Conservation (phyloP, 2,888 invertebrate species). For the Empis stercorea region DNA sequence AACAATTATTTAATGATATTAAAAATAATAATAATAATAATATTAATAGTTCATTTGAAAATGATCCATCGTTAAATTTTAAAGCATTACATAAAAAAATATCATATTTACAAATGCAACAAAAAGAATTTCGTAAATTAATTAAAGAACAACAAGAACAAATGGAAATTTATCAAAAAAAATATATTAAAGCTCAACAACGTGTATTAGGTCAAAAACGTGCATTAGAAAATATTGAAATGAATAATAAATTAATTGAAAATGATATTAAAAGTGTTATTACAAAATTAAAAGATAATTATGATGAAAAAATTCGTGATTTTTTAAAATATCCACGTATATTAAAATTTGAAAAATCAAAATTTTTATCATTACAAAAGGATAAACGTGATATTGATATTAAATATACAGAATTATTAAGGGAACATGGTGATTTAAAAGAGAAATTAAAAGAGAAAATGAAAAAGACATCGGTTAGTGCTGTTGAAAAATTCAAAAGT, state of each 20-base stretch:
- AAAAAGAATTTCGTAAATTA: slow-evolving; percentile 26
- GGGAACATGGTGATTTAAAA: slow-evolving; percentile 21
- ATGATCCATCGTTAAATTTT: not conserved
- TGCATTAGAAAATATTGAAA: slow-evolving; percentile 28
- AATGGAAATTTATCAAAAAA: slow-evolving; percentile 26
- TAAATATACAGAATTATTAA: slow-evolving; percentile 21
- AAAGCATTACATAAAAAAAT: slow-evolving; percentile 6
- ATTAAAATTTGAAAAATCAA: slow-evolving; percentile 26
- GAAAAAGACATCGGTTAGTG: slow-evolving; percentile 20
- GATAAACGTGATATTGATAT: slow-evolving; percentile 25
- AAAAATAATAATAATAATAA: no score
- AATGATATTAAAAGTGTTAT: slow-evolving; percentile 26
- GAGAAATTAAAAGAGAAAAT: slow-evolving; percentile 27
- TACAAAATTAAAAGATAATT: slow-evolving; percentile 24
- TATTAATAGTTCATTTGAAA: not conserved
- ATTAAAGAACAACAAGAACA: slow-evolving; percentile 29
- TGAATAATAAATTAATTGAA: slow-evolving; percentile 27
- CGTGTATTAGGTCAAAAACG: slow-evolving; percentile 30
- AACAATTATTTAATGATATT: no score
- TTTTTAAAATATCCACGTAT: slow-evolving; percentile 25
- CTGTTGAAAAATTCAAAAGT: slow-evolving; percentile 23
- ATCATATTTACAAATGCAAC: slow-evolving; percentile 23
- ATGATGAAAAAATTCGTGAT: slow-evolving; percentile 26
- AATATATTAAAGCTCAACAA: slow-evolving; percentile 29
- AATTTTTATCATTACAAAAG: slow-evolving; percentile 23